Percentiles rank a stretch among this genome's conserved stretches.
phyloP scores from a whole-genome alignment of 1,140 invertebrate genomes.

The Drosophila chauvacae region DNA sequence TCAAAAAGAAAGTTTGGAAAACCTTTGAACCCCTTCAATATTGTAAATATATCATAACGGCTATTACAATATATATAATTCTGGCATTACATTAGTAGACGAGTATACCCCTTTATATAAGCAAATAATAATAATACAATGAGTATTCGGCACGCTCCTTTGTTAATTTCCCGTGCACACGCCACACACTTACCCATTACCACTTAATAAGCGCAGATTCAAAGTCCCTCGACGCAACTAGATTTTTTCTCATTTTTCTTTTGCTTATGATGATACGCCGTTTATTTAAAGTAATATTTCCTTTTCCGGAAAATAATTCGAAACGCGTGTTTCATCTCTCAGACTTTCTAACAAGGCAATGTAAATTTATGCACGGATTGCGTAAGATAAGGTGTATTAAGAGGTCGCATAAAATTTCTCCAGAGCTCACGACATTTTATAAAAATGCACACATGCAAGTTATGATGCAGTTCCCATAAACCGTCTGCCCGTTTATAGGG shows the following conservation, averaged over 20 bases:
- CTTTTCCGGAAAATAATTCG: conserved; percentile 78
- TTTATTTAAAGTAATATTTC: conserved; percentile 82
- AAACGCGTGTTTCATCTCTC: conserved; percentile 52
- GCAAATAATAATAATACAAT: conserved; percentile 76
- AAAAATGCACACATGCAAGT: not conserved
- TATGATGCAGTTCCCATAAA: not conserved
- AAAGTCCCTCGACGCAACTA: conserved; percentile 25
- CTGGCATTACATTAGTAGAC: conserved; percentile 59
- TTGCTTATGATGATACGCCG: conserved; percentile 49
- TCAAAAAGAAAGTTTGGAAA: not conserved
- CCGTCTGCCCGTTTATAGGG: not conserved
- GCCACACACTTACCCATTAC: conserved; percentile 55
- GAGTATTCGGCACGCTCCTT: conserved; percentile 74
- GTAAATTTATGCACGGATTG: not conserved
- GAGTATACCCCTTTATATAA: conserved; percentile 46
- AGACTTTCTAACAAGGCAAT: not conserved
- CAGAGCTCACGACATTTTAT: not conserved
- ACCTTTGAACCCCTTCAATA: not conserved
- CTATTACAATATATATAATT: conserved; percentile 8
- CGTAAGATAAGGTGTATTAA: not conserved
- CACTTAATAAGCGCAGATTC: conserved; percentile 26
- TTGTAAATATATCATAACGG: not conserved
- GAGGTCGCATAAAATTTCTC: not conserved
- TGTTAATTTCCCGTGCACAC: conserved; percentile 81
- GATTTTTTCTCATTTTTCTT: conserved; percentile 3